These are phyloP conservation scores for Ennomos erosarius DNA, from an alignment of 2,888 invertebrate genomes.

Conservation along the genomic window DNA sequence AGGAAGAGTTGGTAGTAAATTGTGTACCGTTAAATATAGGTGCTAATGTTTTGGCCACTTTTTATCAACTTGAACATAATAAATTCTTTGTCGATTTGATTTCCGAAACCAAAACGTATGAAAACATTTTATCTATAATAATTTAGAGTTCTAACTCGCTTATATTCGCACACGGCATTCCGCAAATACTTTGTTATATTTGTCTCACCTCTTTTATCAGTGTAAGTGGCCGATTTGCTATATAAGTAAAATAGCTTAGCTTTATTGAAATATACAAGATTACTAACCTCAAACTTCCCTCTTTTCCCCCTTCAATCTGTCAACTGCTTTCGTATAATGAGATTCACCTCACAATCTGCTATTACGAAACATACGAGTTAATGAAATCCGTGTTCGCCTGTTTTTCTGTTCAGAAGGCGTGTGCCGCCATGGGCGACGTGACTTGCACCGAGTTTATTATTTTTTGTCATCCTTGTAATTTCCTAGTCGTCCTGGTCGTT, in stretches of 20 bases:
- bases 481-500: slow-evolving; percentile 16
- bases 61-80: background rate
- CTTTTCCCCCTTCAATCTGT: background rate
- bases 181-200: no score
- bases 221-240: no score
- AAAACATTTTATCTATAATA: no score
- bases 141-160: no score
- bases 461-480: slow-evolving; percentile 28
- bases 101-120: no score
- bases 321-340: background rate
- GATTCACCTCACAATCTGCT: background rate
- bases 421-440: slow-evolving; percentile 17
- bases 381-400: slow-evolving; percentile 1
- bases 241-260: no score
- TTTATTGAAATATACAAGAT: no score
- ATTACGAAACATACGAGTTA: background rate
- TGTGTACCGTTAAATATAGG: slow-evolving; percentile 52
- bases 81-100: no score
- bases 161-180: no score
- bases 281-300: no score
- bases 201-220: no score
- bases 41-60: background rate
- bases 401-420: slow-evolving; percentile 19
- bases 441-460: slow-evolving; percentile 15
- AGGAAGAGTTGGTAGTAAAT: slow-evolving; percentile 42